Evolutionary conservation across 2,113 vertebrate genomes (phyloP), one percentile per base, ranked within the genome.

Genomic region (Thinocorus orbignyianus): DNA sequence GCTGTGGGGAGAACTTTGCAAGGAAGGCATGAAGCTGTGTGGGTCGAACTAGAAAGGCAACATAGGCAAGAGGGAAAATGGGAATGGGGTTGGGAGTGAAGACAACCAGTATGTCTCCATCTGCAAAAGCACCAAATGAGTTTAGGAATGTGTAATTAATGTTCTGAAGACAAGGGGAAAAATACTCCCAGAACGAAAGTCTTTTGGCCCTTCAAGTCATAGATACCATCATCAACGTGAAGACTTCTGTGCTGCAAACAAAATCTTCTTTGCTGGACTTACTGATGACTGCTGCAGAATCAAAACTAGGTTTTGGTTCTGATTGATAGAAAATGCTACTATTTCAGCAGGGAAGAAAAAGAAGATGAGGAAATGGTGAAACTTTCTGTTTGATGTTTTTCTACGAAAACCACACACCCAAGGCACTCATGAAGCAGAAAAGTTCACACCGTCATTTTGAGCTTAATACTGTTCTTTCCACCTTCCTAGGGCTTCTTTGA

Each of bases 51-150:
- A 26, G 26, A 33, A 84, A 86, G 33, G n/a, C 24, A 68, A 35
- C 10, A 13, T 51, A 55, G 84, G 12, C 14, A 64, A 60, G 35
- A 85, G 9, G 9, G 28, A 88, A 64, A 81, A 71, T 16, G 9
- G 16, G 12, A 61, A 2, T 37, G 1, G 48, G 18, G 19, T 65
- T 73, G 17, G 11, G 28, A 81, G 11, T 0, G 4, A 81, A 55
- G 33, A 20, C 5, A 73, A 17, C 2, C 35, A 33, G 8, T 20
- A 44, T 0, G 0, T 31, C 26, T 83, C 30, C n/a, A 31, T 23
- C 39, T 84, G 26, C 19, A 46, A 19, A 70, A 80, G 23, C 11
- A 84, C 2, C 12, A 71, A 58, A 70, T 55, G 11, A 87, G 7
- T 48, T 91, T 55, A 71, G 76, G 25, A 69, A 73, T 28, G 8